These are phyloP conservation scores for Bufotes viridis DNA, from an alignment of 2,797 vertebrate species.

Conservation along the genomic window DNA sequence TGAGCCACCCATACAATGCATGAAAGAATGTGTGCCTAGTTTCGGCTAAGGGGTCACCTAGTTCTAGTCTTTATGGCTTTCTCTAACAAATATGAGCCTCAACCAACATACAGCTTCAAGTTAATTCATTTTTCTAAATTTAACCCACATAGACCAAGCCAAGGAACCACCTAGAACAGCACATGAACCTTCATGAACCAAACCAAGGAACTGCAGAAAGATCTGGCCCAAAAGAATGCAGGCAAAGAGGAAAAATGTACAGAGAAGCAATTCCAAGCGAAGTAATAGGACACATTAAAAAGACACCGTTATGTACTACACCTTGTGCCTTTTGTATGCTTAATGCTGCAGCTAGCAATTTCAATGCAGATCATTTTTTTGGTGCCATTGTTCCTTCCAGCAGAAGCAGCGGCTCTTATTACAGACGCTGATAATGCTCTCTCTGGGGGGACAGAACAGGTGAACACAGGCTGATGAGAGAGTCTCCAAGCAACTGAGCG, in stretches of 20 bases:
- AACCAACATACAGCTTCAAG: too few relatives aligned
- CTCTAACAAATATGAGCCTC: too few relatives aligned
- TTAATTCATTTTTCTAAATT: too few relatives aligned
- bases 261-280: background rate
- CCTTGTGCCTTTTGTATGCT: background rate
- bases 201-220: background rate
- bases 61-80: too few relatives aligned
- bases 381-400: slow-evolving; percentile 24
- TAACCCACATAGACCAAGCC: too few relatives aligned
- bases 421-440: slow-evolving; percentile 41
- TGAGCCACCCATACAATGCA: too few relatives aligned
- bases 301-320: slow-evolving; percentile 12
- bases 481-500: slow-evolving; percentile 52
- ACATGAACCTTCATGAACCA: background rate
- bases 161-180: too few relatives aligned
- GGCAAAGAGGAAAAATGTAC: background rate
- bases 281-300: slow-evolving; percentile 8
- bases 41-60: too few relatives aligned
- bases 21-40: too few relatives aligned
- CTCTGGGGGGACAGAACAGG: slow-evolving; percentile 34
- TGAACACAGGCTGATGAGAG: slow-evolving; percentile 34
- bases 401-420: slow-evolving; percentile 39
- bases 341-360: slow-evolving; percentile 12
- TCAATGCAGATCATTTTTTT: slow-evolving; percentile 27
- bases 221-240: background rate